A percentile compares a stretch with the other conserved stretches of the same genome.
phyloP scores from a whole-genome alignment of 30 jellyfish, hydroid and myxozoan genomes.

The Turritopsis dohrnii region DNA sequence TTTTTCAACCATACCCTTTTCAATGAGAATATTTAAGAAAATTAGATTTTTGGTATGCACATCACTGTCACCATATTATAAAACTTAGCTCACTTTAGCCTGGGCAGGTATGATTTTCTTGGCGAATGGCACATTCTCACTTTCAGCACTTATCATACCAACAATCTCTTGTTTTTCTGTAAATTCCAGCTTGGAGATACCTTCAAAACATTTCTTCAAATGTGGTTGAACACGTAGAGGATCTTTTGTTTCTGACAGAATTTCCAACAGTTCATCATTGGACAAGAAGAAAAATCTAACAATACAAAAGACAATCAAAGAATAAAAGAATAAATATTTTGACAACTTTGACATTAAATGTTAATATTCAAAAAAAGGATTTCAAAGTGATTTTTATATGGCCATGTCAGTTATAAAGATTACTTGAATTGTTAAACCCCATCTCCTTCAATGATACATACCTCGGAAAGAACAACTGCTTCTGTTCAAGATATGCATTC shows the following conservation, averaged over 20 bases:
- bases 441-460: conserved; percentile 8
- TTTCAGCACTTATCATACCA: conserved; percentile 95
- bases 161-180: conserved; percentile 83
- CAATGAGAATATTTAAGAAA: neutral
- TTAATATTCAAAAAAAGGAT: no score
- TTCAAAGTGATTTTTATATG: no score
- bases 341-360: no score
- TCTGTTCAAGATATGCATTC: conserved; percentile 92
- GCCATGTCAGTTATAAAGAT: no score
- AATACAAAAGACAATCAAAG: no score
- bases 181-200: conserved; percentile 70
- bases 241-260: conserved; percentile 87
- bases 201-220: conserved; percentile 93
- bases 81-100: conserved; percentile 50
- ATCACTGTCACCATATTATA: neutral
- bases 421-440: no score
- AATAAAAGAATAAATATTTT: no score
- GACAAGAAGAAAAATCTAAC: conserved; percentile 81
- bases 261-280: conserved; percentile 83
- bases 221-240: conserved; percentile 96
- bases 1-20: conserved; percentile 94
- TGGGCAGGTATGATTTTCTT: conserved; percentile 77
- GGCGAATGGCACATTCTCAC: conserved; percentile 69
- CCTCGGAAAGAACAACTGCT: conserved; percentile 91
- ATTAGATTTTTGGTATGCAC: neutral